Evolutionary conservation across 2,797 vertebrate species (phyloP).

Genomic region (Apodemus agrarius): DNA sequence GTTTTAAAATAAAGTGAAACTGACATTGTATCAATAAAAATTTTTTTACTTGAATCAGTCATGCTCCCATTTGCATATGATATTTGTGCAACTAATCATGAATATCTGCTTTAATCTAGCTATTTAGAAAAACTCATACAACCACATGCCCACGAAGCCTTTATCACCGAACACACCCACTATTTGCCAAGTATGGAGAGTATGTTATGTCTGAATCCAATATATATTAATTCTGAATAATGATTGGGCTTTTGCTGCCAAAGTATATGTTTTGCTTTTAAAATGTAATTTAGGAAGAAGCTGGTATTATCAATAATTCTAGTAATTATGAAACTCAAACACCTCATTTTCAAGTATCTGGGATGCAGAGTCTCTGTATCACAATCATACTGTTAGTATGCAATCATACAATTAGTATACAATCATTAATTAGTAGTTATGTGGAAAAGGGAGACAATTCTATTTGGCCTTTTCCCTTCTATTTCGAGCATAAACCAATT

Average conservation of each 20-base stretch:
- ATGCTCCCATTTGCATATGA: conserved; percentile 4
- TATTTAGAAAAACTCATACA: conserved; percentile 30
- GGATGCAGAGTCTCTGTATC: neutral
- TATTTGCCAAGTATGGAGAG: neutral
- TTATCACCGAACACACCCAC: neutral
- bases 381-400: neutral
- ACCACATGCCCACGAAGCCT: neutral
- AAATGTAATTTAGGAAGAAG: conserved; percentile 42
- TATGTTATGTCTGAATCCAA: neutral
- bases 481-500: conserved; percentile 19
- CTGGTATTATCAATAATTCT: conserved; percentile 15
- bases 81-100: neutral
- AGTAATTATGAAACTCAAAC: conserved; percentile 32
- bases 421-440: neutral
- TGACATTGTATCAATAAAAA: conserved; percentile 54
- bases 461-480: neutral
- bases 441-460: neutral
- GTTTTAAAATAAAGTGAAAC: conserved; percentile 76
- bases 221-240: neutral
- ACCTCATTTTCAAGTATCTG: conserved; percentile 48
- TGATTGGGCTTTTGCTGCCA: neutral
- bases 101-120: conserved; percentile 46
- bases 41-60: neutral
- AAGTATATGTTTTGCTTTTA: neutral
- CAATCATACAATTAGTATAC: neutral